Conservation (phyloP, 2,113 vertebrate genomes). For the Fregata magnificens region DNA sequence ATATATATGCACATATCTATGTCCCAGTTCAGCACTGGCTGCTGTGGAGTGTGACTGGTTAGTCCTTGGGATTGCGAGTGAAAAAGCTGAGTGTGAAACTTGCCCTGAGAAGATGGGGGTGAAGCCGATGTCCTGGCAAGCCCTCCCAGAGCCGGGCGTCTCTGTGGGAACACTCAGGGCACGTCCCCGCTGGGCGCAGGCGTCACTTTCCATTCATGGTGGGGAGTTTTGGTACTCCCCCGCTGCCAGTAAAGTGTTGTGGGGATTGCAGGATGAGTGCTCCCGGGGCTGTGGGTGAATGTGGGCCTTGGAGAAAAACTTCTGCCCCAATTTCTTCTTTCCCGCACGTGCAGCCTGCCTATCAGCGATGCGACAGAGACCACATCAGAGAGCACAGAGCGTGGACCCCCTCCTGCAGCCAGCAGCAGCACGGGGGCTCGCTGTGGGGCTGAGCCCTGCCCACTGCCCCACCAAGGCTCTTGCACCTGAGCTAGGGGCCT, state of each 20-base stretch:
- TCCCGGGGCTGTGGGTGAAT: not conserved
- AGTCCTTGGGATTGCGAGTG: not conserved
- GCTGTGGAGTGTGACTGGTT: not conserved
- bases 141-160: not conserved
- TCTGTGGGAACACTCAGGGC: not conserved
- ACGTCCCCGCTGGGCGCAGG: not conserved
- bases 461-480: not conserved
- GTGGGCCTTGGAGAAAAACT: not conserved
- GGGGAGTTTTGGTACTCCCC: not conserved
- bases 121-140: not conserved
- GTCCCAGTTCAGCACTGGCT: not conserved
- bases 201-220: not conserved
- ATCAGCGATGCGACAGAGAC: accelerated
- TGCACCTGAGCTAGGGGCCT: not conserved
- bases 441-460: not conserved
- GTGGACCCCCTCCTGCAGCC: not conserved
- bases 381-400: not conserved
- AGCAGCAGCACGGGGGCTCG: not conserved
- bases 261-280: not conserved
- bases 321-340: not conserved
- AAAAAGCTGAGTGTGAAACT: not conserved
- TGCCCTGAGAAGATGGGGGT: not conserved
- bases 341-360: not conserved
- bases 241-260: not conserved
- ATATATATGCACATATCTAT: not conserved